These are phyloP conservation scores for Neogale vison DNA, from an alignment of 2,113 vertebrate genomes.

Conservation along the genomic window DNA sequence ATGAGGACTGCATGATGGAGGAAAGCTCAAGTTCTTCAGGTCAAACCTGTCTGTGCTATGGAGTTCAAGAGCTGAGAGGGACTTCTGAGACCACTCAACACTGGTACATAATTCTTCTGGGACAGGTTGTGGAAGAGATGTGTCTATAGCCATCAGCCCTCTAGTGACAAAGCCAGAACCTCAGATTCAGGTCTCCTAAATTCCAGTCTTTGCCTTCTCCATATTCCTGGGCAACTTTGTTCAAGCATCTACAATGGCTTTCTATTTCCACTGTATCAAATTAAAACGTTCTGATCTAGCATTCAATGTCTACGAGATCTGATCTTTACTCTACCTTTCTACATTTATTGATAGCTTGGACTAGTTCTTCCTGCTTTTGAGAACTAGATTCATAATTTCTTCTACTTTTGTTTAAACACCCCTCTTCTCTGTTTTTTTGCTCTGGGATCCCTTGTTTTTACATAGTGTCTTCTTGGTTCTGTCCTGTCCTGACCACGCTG, in stretches of 20 bases:
- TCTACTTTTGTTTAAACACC: not conserved
- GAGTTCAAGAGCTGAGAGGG: not conserved
- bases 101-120: not conserved
- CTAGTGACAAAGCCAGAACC: not conserved
- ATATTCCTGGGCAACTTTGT: not conserved
- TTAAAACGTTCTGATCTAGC: not conserved
- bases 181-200: not conserved
- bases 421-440: not conserved
- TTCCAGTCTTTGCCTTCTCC: not conserved
- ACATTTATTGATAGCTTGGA: not conserved
- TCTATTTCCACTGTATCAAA: not conserved
- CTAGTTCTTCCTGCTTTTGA: not conserved
- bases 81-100: not conserved
- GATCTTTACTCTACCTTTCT: not conserved
- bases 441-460: not conserved
- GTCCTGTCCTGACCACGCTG: not conserved
- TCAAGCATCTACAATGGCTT: not conserved
- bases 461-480: slow-evolving; percentile 6
- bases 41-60: not conserved
- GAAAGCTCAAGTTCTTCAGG: not conserved
- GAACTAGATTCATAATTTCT: not conserved
- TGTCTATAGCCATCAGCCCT: not conserved
- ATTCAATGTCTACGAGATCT: not conserved
- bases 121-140: not conserved
- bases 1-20: not conserved